Conservation (phyloP, 2,888 invertebrate genomes). For the Chydorus sphaericus region DNA sequence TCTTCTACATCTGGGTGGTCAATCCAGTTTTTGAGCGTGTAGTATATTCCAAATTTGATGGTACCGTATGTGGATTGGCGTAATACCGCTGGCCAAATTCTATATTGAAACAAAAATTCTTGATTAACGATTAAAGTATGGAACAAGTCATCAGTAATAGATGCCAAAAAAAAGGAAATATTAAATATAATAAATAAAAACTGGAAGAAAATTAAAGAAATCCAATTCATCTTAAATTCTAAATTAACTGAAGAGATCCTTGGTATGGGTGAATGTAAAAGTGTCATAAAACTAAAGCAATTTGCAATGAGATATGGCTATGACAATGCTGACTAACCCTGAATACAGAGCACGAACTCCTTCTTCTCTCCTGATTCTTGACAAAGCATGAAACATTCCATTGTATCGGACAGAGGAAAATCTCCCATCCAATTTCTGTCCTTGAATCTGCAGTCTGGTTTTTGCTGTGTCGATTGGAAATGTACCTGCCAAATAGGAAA, state of each 20-base stretch:
- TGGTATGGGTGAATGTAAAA: too few species aligned
- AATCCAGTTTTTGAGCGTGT: conserved; percentile 61
- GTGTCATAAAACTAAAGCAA: too few species aligned
- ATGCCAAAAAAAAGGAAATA: background rate
- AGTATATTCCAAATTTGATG: conserved; percentile 91
- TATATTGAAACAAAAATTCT: conserved; percentile 29
- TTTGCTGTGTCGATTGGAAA: conserved; percentile 95
- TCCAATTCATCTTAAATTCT: background rate
- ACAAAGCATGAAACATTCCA: conserved; percentile 82
- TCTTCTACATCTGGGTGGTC: conserved; percentile 36
- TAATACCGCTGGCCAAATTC: conserved; percentile 81
- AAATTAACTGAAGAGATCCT: background rate
- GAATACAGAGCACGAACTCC: conserved; percentile 72
- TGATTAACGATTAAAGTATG: background rate
- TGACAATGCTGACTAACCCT: conserved; percentile 45
- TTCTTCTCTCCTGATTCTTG: conserved; percentile 73
- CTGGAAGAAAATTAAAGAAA: background rate
- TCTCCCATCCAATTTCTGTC: conserved; percentile 49
- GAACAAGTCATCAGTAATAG: too few species aligned
- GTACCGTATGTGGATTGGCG: conserved; percentile 91
- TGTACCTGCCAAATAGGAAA: conserved; percentile 59
- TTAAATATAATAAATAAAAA: background rate
- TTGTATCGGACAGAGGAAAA: conserved; percentile 55
- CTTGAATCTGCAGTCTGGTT: conserved; percentile 85
- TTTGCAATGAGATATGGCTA: too few species aligned